Evolutionary conservation across 2,113 vertebrate species (phyloP), one percentile per base, ranked within the genome.

Genomic region (Gasterosteus aculeatus): DNA sequence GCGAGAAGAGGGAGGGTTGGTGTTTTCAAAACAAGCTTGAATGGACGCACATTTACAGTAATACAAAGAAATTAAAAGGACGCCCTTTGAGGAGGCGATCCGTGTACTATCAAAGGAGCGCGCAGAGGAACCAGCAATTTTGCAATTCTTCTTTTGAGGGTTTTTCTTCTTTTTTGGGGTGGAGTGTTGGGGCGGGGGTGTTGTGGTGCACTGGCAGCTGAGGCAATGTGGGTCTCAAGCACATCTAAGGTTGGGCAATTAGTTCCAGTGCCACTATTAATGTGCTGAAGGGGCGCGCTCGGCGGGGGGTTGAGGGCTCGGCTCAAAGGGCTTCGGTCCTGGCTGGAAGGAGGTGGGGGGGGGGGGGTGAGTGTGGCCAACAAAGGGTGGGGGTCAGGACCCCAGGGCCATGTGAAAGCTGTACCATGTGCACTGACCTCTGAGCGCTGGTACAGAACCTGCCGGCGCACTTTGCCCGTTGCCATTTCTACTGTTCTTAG

Each of bases 261-360:
- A 93, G 91, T 94, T 94, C 92, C 92, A 93, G 92, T 93, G 92
- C 89, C 91, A 92, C 91, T 90, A 91, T 93, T 92, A 94, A 93
- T 86, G 86, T 90, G 90, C 80, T 92, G 91, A 92, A 92, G 93
- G 88, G 90, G 89, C 82, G 85, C 86, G 84, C 93, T 84, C 92
- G 0, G 89, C 89, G 22, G 92, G 92, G 90, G 93, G 91, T 86
- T 56, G 88, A 92, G 91, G 91, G 85, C 85, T 72, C 26, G 72
- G 72, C 92, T 91, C 87, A 88, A 93, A 92, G 87, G 88, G 86
- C 85, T 88, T 79, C 78, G 87, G 87, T 88, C 85, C 90, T 92
- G 58, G 62, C 69, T 67, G 83, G 69, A 72, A 77, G 83, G 78
- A 83, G 60, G 67, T 53, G 82, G 82, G 67, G 72, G 81, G 79